Base-by-base conservation (phyloP, 1,140 invertebrate genomes). In the Saccostrea echinata region DNA sequence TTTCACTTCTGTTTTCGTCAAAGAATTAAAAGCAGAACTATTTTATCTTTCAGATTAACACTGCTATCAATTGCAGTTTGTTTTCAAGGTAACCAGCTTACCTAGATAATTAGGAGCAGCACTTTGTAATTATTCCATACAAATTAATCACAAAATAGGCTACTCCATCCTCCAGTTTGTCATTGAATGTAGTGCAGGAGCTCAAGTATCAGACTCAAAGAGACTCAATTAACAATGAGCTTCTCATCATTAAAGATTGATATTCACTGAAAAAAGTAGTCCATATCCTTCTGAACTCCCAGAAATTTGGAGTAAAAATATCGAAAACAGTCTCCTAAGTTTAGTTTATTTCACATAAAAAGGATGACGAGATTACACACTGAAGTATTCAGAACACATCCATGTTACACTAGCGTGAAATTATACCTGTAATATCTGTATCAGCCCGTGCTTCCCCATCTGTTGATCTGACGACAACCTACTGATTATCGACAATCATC, bases 391-490 rank as follows among this genome's bases (percentile, higher is more conserved):
- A 33, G 30, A 30, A 11, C 30, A 30, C 30, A 30, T 30, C 24
- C 68, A 71, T 16, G 68, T 71, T 27, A 71, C 16, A 30, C 16
- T 30, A 71, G 24, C 68, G 27, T 71, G 30, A 71, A 71, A 71
- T 71, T 71, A 43, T 43, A 71, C 68, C 68, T 71, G 68, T 71
- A 18, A 71, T 71, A 71, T 12, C 27, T 16, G 68, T 27, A 71
- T 30, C 68, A 71, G 11, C 27, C 68, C 16, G 24, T 4, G 12
- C n/a, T n/a, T 71, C 68, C 11, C 68, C 68, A 71, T 71, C 68
- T 71, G 68, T 33, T 33, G 68, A 71, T 71, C 68, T 71, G 68
- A 30, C 27, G 30, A 71, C 24, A 27, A 71, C 30, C 27, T 16
- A 33, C 13, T 71, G 18, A 61, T 61, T 71, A 33, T 30, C 2